phyloP scores from a whole-genome alignment of 2,113 vertebrate species.

The Hydrolagus affinis region DNA sequence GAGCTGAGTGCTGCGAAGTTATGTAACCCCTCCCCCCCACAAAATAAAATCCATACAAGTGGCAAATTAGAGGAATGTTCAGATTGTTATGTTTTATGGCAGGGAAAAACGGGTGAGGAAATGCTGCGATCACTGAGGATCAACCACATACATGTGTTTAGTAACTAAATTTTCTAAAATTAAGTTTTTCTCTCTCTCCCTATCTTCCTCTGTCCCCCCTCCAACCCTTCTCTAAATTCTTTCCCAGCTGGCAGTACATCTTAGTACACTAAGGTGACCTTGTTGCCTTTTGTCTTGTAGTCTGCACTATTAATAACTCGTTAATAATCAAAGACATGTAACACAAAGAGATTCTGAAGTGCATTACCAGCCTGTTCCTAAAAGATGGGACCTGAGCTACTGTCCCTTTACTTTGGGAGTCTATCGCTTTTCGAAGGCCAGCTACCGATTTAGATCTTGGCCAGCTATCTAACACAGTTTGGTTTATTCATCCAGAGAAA shows the following conservation, averaged over 20 bases:
- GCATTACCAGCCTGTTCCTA: constrained; percentile 14
- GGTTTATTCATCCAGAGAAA: not conserved
- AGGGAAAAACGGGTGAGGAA: not conserved
- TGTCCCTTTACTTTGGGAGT: not conserved
- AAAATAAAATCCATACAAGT: not conserved
- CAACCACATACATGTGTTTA: not conserved
- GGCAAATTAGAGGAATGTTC: not conserved
- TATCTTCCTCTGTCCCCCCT: not conserved
- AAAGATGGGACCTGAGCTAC: not conserved
- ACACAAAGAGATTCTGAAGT: constrained; percentile 15
- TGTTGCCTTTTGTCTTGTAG: constrained; percentile 22
- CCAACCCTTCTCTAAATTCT: constrained; percentile 5
- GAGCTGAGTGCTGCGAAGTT: not conserved
- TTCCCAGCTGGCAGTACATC: constrained; percentile 22
- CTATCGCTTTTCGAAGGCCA: too few species aligned
- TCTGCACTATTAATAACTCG: constrained; percentile 29
- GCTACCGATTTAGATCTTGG: not conserved
- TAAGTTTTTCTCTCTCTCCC: not conserved
- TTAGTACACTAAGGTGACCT: constrained; percentile 20
- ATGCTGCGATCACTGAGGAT: not conserved
- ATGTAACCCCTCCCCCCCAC: not conserved
- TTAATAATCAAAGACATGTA: constrained; percentile 19
- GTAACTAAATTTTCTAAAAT: not conserved
- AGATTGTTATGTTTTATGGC: not conserved
- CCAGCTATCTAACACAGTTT: not conserved